A percentile compares a stretch with the other conserved stretches of the same genome.
Evolutionary conservation across 1,140 invertebrate genomes (phyloP).

Genomic region (Papilio helenus): DNA sequence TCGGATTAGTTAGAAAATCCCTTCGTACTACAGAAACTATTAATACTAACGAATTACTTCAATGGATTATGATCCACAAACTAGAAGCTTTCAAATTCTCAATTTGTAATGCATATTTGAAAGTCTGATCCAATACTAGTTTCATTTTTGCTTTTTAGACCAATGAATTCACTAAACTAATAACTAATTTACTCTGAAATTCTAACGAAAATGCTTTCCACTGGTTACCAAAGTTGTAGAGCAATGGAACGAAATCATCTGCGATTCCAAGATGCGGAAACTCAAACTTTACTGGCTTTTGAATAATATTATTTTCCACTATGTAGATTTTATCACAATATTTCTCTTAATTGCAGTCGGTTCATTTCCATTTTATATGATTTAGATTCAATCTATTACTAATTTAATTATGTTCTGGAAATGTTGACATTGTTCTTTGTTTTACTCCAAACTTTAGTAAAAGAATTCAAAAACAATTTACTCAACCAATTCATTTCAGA

Average conservation of each 20-base stretch:
- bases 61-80: background rate
- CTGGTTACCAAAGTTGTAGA: constrained; percentile 1
- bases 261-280: constrained; percentile 13
- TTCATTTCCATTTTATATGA: background rate
- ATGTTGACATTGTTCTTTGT: background rate
- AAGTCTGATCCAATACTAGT: background rate
- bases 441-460: background rate
- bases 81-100: background rate
- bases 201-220: background rate
- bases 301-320: constrained; percentile 23
- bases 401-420: no score
- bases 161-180: background rate
- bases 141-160: background rate
- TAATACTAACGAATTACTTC: no score
- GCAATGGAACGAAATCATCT: background rate
- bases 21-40: background rate
- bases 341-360: constrained; percentile 10
- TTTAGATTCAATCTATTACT: background rate
- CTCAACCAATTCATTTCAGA: background rate
- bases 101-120: background rate
- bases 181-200: background rate
- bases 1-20: background rate
- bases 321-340: constrained; percentile 19
- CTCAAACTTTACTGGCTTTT: constrained; percentile 1
- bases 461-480: background rate